These are phyloP conservation scores for Drosophila mimica DNA, from an alignment of 2,888 invertebrate genomes.

Conservation along the genomic window DNA sequence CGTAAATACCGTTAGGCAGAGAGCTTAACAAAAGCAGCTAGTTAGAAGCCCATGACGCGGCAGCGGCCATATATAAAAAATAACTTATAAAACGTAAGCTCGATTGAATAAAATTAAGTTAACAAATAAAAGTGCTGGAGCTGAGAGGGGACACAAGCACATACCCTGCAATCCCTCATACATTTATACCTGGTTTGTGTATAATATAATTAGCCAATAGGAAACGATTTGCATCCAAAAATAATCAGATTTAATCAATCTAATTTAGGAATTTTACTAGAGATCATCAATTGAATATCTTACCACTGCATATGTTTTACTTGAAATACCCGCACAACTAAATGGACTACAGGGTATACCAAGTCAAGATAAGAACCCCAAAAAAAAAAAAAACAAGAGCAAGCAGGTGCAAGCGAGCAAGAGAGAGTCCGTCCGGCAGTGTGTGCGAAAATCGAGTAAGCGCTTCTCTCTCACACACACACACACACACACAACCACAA, in stretches of 20 bases:
- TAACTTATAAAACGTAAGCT: constrained; percentile 59
- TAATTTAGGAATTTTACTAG: not conserved
- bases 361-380: constrained; percentile 3
- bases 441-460: constrained; percentile 67
- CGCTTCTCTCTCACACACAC: constrained; percentile 16
- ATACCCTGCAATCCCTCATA: constrained; percentile 6
- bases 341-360: not conserved
- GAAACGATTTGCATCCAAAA: not conserved
- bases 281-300: not conserved
- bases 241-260: not conserved
- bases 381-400: constrained; percentile 28
- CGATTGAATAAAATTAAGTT: constrained; percentile 63
- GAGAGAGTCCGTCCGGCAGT: constrained; percentile 56
- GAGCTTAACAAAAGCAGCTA: constrained; percentile 31
- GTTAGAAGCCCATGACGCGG: constrained; percentile 52
- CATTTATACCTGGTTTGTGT: not conserved
- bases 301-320: not conserved
- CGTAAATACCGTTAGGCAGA: constrained; percentile 39
- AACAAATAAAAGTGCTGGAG: constrained; percentile 17
- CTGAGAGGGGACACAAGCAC: not conserved
- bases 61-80: constrained; percentile 28
- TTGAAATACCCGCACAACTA: not conserved
- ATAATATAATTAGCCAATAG: not conserved
- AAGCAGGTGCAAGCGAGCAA: constrained; percentile 5
- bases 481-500: not conserved